phyloP scores from a whole-genome alignment of 2,113 vertebrate species.

The Gambusia holbrooki region DNA sequence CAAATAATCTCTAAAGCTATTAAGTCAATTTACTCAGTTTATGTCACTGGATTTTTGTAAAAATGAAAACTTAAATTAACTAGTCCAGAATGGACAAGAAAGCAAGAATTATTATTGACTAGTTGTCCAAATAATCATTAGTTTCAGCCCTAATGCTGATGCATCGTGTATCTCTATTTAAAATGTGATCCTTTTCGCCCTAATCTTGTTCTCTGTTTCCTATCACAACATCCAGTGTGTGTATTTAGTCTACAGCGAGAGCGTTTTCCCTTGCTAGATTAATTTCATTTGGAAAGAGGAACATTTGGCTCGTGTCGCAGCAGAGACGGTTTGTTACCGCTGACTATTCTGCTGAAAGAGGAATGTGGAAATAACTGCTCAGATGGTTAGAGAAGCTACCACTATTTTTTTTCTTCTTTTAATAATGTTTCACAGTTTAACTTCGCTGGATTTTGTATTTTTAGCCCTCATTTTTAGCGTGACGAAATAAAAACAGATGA shows the following conservation, averaged over 20 bases:
- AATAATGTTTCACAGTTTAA: not conserved
- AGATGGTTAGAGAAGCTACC: conserved; percentile 6
- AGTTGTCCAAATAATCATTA: too few relatives aligned
- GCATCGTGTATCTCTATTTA: not conserved
- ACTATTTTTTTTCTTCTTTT: conserved; percentile 4
- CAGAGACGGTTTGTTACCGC: conserved; percentile 12
- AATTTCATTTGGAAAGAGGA: conserved; percentile 43
- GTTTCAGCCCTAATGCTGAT: too few relatives aligned
- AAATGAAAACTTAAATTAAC: too few relatives aligned
- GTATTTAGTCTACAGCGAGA: conserved; percentile 9
- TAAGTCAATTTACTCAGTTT: too few relatives aligned
- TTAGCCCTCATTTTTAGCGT: not conserved
- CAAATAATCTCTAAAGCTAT: too few relatives aligned
- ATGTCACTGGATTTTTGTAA: too few relatives aligned
- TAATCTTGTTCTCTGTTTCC: conserved; percentile 4
- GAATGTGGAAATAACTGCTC: conserved; percentile 16
- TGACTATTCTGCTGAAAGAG: not conserved
- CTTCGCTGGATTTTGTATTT: not conserved
- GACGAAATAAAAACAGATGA: not conserved
- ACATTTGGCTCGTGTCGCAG: conserved; percentile 25
- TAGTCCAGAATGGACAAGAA: too few relatives aligned
- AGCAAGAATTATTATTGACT: too few relatives aligned
- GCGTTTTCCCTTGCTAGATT: conserved; percentile 32
- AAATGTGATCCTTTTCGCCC: not conserved
- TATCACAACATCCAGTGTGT: not conserved